Evolutionary conservation across 2,113 vertebrate species (phyloP).

Genomic region (Rhineura floridana): DNA sequence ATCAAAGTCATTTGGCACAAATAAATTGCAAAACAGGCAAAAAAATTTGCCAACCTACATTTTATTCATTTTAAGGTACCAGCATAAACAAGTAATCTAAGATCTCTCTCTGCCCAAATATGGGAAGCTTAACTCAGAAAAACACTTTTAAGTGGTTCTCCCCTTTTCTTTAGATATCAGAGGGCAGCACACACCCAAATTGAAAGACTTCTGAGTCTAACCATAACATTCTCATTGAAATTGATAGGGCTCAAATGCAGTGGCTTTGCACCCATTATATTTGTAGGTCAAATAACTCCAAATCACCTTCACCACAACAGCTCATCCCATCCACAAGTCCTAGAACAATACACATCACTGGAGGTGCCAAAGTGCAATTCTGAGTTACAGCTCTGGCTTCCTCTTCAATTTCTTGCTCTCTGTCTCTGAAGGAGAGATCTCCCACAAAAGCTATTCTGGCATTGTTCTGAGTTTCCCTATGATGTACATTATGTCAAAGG

Average conservation of each 20-base stretch:
- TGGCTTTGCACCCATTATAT: background rate
- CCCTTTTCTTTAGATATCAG: background rate
- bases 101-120: background rate
- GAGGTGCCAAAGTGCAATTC: background rate
- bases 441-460: background rate
- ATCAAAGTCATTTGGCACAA: background rate
- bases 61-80: background rate
- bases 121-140: background rate
- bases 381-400: background rate
- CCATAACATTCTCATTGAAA: background rate
- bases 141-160: background rate
- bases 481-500: background rate
- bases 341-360: background rate
- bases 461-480: background rate
- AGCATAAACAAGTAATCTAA: background rate
- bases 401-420: conserved; percentile 43
- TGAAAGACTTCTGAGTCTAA: background rate
- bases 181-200: background rate
- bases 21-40: background rate
- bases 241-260: background rate
- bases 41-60: background rate
- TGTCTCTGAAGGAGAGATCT: background rate
- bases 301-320: background rate
- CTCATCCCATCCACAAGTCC: background rate
- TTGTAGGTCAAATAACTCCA: background rate